phyloP scores from a whole-genome alignment of 2,888 invertebrate species.

The Dilophus febrilis region DNA sequence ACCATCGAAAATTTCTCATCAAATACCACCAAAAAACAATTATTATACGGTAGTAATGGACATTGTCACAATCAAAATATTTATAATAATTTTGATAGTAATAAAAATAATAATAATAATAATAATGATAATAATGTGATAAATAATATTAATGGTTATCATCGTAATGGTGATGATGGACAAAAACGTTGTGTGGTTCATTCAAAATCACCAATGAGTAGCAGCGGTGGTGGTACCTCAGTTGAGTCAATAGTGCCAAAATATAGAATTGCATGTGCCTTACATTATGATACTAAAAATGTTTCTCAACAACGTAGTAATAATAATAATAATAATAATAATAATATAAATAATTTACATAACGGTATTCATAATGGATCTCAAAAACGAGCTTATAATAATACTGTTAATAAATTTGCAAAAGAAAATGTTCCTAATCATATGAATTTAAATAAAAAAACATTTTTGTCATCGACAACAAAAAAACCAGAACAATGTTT shows the following conservation, averaged over 20 bases:
- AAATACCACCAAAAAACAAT: no score
- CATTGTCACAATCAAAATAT: no score
- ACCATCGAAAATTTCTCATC: no score
- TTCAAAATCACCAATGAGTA: conserved; percentile 16
- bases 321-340: no score
- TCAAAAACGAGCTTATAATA: conserved; percentile 26
- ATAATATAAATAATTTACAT: background rate
- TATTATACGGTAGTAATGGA: no score
- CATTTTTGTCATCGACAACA: conserved; percentile 4
- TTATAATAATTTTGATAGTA: no score
- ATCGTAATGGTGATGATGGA: no score
- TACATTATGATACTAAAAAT: conserved; percentile 5
- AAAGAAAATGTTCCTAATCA: conserved; percentile 26
- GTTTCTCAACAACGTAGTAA: no score
- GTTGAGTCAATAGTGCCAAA: conserved; percentile 20
- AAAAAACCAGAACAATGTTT: no score
- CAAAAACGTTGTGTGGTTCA: no score
- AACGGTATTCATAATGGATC: conserved; percentile 9
- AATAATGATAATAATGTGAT: background rate
- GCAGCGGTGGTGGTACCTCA: conserved; percentile 11
- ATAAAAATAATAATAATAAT: background rate
- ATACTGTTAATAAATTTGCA: conserved; percentile 19
- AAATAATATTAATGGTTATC: background rate
- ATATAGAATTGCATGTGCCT: conserved; percentile 12
- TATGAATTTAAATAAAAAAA: conserved; percentile 6